A percentile compares a stretch with the other conserved stretches of the same genome.
Evolutionary conservation across 2,888 invertebrate genomes (phyloP).

Genomic region (Toxonevra muliebris): DNA sequence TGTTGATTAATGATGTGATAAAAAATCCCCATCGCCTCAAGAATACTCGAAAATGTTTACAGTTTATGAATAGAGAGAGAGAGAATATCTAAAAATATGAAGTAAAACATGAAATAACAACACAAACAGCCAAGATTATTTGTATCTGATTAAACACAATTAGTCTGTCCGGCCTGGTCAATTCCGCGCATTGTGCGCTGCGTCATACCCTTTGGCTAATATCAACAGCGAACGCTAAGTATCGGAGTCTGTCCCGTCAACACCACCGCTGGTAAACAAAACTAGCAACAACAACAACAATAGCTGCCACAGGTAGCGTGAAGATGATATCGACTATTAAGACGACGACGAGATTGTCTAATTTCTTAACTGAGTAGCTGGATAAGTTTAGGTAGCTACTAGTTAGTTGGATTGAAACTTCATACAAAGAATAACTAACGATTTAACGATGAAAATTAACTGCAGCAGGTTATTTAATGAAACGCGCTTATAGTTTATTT

Average conservation of each 20-base stretch:
- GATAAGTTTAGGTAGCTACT: neutral
- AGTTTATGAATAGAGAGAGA: conserved; percentile 24
- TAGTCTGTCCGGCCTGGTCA: conserved; percentile 40
- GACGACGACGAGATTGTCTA: conserved; percentile 37
- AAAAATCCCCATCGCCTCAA: conserved; percentile 42
- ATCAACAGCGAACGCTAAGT: neutral
- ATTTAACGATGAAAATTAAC: conserved; percentile 42
- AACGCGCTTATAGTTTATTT: neutral
- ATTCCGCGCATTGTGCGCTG: conserved; percentile 5
- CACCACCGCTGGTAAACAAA: conserved; percentile 20
- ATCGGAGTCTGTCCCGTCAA: conserved; percentile 20
- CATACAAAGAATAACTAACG: conserved; percentile 24
- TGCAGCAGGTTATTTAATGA: conserved; percentile 38
- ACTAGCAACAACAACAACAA: conserved; percentile 6
- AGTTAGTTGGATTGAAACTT: neutral
- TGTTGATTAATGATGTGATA: conserved; percentile 49
- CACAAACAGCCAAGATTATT: conserved; percentile 35
- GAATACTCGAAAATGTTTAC: conserved; percentile 29
- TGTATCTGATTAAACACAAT: conserved; percentile 54
- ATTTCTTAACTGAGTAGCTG: neutral
- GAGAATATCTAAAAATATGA: conserved; percentile 17
- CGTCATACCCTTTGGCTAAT: neutral
- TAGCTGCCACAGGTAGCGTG: conserved; percentile 42
- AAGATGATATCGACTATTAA: conserved; percentile 55
- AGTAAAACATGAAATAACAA: conserved; percentile 12